Evolutionary conservation across 2,113 vertebrate genomes (phyloP).

Genomic region (Saguinus midas): DNA sequence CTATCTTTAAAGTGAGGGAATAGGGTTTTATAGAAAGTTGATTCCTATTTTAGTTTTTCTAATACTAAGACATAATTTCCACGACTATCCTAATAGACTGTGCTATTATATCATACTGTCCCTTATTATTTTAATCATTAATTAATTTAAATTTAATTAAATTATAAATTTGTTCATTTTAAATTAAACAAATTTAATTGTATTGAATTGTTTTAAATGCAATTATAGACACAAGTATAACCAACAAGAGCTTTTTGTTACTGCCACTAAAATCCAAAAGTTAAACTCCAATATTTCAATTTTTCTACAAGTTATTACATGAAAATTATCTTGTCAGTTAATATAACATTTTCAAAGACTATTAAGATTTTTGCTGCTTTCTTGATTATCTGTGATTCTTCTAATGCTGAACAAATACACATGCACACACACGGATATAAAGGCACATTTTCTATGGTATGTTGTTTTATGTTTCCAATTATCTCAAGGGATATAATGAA

Average conservation of each 20-base stretch:
- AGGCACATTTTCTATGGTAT: not conserved
- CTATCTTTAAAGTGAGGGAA: slow-evolving; percentile 1
- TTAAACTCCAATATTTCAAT: slow-evolving; percentile 18
- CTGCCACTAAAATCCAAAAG: slow-evolving; percentile 5
- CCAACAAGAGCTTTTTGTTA: not conserved
- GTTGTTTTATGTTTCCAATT: slow-evolving; percentile 47
- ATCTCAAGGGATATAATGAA: slow-evolving; percentile 48
- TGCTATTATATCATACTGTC: not conserved
- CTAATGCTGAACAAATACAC: not conserved
- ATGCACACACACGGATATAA: not conserved
- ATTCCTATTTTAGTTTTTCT: not conserved
- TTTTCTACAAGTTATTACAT: slow-evolving; percentile 12
- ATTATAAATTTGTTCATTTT: slow-evolving; percentile 41
- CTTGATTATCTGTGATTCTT: not conserved
- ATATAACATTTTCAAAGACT: not conserved
- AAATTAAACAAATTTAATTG: slow-evolving; percentile 11
- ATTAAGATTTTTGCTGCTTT: not conserved
- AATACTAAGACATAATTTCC: not conserved
- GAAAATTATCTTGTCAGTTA: slow-evolving; percentile 4
- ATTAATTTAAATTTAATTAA: slow-evolving; percentile 53
- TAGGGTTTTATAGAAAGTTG: not conserved
- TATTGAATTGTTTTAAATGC: slow-evolving; percentile 26
- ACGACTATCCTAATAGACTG: not conserved
- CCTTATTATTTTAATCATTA: slow-evolving; percentile 45
- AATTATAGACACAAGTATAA: not conserved